Evolutionary conservation across 2,113 vertebrate genomes (phyloP), one percentile per base, ranked within the genome.

Genomic region (Syngnathus scovelli): DNA sequence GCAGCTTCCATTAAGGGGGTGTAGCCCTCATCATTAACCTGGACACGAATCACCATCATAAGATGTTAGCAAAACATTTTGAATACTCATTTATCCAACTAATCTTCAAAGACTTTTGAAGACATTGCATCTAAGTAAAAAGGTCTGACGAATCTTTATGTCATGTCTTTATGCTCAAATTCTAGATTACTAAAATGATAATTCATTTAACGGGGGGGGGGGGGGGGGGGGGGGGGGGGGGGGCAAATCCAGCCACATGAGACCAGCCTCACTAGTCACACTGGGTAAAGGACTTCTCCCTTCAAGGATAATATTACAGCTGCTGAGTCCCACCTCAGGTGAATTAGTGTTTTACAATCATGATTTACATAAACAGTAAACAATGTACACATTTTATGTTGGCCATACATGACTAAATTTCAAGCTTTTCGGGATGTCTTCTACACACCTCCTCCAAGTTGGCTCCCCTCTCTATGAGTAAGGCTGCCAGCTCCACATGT

Each of bases 1-100:
- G 97, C 96, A 74, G 97, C 97, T 88, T 99, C 97, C 97, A 99
- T 99, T 60, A 99, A 89, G 39, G 97, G 97, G 16, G 97, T 99
- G 76, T 99, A 99, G 38, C 97, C 97, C 85, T 99, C 97, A 85
- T 99, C 97, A 82, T 99, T 99, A 5, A 99, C 97, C 89, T 90
- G 64, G 46, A 76, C 41, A 62, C 15, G 19, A 61, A 41, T 0
- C 19, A 43, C 0, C 10, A 43, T 8, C n/a, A 44, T 46, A 2
- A 27, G 13, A 44, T 27, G 21, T 62, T 46, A 44, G 27, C 11
- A 43, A 23, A n/a, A 12, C 38, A 61, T 38, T 18, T 19, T 39
- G 18, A 37, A 61, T 9, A 11, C 5, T 43, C 19, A 5, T 37
- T 13, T 27, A 36, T 60, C 15, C 58, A 59, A 37, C 3, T 16